Evolutionary conservation across 2,888 invertebrate species (phyloP).

Genomic region (Unio pictorum): DNA sequence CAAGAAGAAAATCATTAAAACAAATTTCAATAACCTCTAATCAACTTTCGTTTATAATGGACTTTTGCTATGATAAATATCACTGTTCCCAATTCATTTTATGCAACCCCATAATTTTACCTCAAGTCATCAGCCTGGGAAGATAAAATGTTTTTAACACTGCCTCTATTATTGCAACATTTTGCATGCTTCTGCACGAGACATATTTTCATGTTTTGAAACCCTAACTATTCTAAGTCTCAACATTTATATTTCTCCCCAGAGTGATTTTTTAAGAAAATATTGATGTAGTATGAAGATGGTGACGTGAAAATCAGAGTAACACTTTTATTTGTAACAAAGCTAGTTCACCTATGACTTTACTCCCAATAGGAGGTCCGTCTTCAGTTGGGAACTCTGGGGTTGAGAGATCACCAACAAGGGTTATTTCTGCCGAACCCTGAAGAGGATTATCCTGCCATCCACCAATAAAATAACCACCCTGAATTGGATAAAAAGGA

Average conservation of each 20-base stretch:
- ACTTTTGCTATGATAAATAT: too few species aligned
- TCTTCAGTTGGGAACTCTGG: constrained; percentile 18
- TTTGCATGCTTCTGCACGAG: neutral
- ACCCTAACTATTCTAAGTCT: too few species aligned
- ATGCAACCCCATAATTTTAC: too few species aligned
- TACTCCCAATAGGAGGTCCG: constrained; percentile 41
- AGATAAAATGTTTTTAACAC: too few species aligned
- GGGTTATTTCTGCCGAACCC: constrained; percentile 32
- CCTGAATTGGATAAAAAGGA: constrained; percentile 21
- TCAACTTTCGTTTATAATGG: too few species aligned
- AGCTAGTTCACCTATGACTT: constrained; percentile 44
- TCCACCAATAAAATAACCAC: constrained; percentile 48
- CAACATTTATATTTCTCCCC: too few species aligned
- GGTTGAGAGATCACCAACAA: constrained; percentile 37
- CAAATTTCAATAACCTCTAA: too few species aligned
- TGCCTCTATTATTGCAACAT: neutral
- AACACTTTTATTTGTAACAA: too few species aligned
- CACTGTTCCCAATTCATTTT: too few species aligned
- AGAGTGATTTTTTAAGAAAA: neutral
- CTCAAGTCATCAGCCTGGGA: too few species aligned
- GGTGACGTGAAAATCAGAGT: neutral
- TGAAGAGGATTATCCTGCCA: constrained; percentile 41
- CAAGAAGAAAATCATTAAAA: too few species aligned
- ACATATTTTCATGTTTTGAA: neutral
- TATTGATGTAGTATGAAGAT: neutral